Evolutionary conservation across 2,797 vertebrate species (phyloP), one percentile per base, ranked within the genome.

Genomic region (Sandelia bainsii): DNA sequence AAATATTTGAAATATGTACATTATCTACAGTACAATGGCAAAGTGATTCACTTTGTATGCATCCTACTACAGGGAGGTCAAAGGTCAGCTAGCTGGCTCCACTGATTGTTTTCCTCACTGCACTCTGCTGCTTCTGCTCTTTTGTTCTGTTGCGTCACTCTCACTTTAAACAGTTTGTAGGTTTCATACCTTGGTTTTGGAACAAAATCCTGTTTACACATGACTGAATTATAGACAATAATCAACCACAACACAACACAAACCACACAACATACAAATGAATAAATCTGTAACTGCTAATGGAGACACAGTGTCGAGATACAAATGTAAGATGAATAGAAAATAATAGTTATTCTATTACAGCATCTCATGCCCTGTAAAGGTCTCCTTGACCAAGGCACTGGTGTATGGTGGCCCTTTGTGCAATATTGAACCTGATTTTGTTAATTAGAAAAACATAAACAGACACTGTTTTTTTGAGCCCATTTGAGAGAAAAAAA

Each of bases 71-170:
- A 0, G 13, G 48, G 23, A 56, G 63, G 75, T 79, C 72, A 60
- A 45, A 74, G 75, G 72, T 83, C 72, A 74, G 62, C 3, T 8
- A 52, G 66, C 48, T 12, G 51, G 40, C 25, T 50, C 32, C 20
- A 2, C 54, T 25, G 45, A 56, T 6, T 46, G 4, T 22, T 62
- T 16, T 4, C 1, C 40, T 25, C 17, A 1, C 32, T 20, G 27
- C 61, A n/a, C 1, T 40, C 45, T 29, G 69, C 66, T 54, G 59
- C 54, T 32, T 25, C 66, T 46, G 53, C 48, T 29, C 37, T 58
- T n/a, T 42, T 19, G n/a, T n/a, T 27, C 39, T n/a, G 60, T 56
- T 19, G 46, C 37, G 9, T 68, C 14, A 4, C 25, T 58, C 39
- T 52, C 17, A 6, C 23, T 25, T 78, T 52, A n/a, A 53, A 78